Percentiles rank a stretch among this genome's conserved stretches.
These are phyloP conservation scores for Drosophila santomea DNA, from an alignment of 1,140 invertebrate genomes.

Conservation along the genomic window DNA sequence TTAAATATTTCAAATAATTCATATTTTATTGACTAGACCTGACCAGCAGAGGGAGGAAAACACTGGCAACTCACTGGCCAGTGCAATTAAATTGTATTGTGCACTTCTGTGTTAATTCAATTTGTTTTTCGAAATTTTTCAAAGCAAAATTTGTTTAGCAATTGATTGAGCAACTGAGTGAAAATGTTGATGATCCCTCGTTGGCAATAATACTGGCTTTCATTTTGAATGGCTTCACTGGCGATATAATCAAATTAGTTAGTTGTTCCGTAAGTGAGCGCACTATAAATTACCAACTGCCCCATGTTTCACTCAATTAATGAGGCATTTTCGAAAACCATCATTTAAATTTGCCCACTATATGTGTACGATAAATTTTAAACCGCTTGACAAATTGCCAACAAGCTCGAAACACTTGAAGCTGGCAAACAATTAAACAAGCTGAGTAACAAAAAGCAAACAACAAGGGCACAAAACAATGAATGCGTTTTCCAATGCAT, in stretches of 20 bases:
- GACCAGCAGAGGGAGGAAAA: conserved; percentile 6
- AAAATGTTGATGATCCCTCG: conserved; percentile 2
- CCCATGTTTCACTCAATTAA: conserved; percentile 8
- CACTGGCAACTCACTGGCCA: conserved; percentile 12
- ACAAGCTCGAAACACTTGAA: conserved; percentile 33
- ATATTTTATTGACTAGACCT: conserved; percentile 74
- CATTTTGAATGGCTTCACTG: background rate
- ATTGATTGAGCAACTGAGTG: conserved; percentile 8
- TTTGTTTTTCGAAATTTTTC: conserved; percentile 55
- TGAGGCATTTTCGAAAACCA: conserved; percentile 13
- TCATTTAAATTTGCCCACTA: conserved; percentile 5
- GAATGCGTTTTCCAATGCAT: conserved; percentile 57
- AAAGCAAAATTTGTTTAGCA: conserved; percentile 44
- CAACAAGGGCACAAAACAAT: conserved; percentile 49
- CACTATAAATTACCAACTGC: conserved; percentile 2
- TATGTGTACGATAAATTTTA: conserved; percentile 13
- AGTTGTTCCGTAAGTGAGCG: background rate
- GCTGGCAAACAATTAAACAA: conserved; percentile 58
- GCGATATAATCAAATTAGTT: conserved; percentile 4
- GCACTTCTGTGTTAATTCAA: conserved; percentile 57
- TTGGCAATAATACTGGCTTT: background rate
- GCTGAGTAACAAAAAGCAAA: conserved; percentile 38
- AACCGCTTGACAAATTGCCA: conserved; percentile 16
- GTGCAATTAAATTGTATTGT: conserved; percentile 62
- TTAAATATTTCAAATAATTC: conserved; percentile 77